A percentile compares a stretch with the other conserved stretches of the same genome.
phyloP scores from a whole-genome alignment of 2,888 invertebrate genomes.

The Nysson spinosus region DNA sequence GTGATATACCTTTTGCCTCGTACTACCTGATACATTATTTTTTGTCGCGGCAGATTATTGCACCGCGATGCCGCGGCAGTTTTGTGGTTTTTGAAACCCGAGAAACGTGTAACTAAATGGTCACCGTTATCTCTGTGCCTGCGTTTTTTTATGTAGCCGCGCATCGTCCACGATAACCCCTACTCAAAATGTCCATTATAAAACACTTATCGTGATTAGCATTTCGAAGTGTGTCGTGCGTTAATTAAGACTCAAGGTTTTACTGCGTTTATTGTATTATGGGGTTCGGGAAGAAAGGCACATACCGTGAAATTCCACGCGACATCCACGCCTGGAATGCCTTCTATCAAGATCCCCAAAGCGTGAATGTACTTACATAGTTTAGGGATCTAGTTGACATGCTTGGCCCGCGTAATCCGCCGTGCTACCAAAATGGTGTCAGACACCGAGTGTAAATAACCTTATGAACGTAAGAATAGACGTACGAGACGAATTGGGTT shows the following conservation, averaged over 20 bases:
- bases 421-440: constrained; percentile 58
- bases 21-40: not conserved
- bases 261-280: too few species aligned
- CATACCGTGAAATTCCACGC: too few species aligned
- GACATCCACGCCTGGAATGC: too few species aligned
- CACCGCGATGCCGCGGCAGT: constrained; percentile 2
- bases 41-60: constrained; percentile 12
- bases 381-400: constrained; percentile 22
- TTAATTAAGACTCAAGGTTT: too few species aligned
- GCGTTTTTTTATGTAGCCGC: constrained; percentile 17
- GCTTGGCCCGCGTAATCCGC: constrained; percentile 38
- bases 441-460: constrained; percentile 61
- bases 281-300: too few species aligned
- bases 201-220: not conserved
- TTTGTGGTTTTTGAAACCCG: constrained; percentile 37
- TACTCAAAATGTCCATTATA: not conserved
- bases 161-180: constrained; percentile 1
- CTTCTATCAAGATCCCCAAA: too few species aligned
- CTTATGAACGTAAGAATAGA: constrained; percentile 64
- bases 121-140: constrained; percentile 33
- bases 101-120: constrained; percentile 32
- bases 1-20: constrained; percentile 1
- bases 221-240: not conserved
- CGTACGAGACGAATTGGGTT: constrained; percentile 54
- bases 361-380: too few species aligned